These are phyloP conservation scores for Lasioglossum villosulum DNA, from an alignment of 2,888 invertebrate genomes.

Conservation along the genomic window DNA sequence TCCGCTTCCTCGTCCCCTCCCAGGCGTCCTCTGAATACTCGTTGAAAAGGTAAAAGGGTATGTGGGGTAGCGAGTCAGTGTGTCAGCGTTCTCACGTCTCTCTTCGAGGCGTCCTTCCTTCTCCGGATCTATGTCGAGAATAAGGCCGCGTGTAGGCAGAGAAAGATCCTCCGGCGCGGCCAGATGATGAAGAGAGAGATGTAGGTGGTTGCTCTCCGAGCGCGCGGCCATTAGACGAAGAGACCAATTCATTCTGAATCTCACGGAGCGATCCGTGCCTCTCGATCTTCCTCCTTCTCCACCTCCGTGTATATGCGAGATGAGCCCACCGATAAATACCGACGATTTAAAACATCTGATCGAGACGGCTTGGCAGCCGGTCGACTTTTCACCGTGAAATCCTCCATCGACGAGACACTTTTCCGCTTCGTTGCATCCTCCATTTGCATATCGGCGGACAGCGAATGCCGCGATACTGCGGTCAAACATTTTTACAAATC, in stretches of 20 bases:
- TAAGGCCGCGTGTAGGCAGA: conserved; percentile 81
- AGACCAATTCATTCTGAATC: conserved; percentile 64
- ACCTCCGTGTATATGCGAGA: conserved; percentile 19
- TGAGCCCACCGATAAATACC: conserved; percentile 26
- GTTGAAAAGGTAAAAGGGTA: conserved; percentile 83
- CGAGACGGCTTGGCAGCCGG: conserved; percentile 21
- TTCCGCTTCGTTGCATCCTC: neutral
- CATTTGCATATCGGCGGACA: neutral
- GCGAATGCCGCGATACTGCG: neutral
- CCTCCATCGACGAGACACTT: neutral
- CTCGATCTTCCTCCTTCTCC: conserved; percentile 20
- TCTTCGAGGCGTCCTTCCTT: conserved; percentile 76
- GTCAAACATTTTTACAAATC: neutral
- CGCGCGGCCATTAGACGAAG: conserved; percentile 34
- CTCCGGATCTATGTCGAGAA: conserved; percentile 78
- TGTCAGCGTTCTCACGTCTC: conserved; percentile 83
- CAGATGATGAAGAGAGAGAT: conserved; percentile 58
- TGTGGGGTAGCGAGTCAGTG: conserved; percentile 85
- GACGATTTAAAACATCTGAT: conserved; percentile 29
- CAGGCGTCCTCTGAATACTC: conserved; percentile 39
- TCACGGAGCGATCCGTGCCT: conserved; percentile 37
- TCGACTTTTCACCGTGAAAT: conserved; percentile 33
- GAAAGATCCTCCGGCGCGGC: conserved; percentile 61
- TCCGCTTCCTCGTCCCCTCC: conserved; percentile 45
- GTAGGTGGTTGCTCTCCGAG: conserved; percentile 44